A percentile compares a stretch with the other conserved stretches of the same genome.
phyloP scores from a whole-genome alignment of 2,113 vertebrate species.

The Neodon shergylaensis region DNA sequence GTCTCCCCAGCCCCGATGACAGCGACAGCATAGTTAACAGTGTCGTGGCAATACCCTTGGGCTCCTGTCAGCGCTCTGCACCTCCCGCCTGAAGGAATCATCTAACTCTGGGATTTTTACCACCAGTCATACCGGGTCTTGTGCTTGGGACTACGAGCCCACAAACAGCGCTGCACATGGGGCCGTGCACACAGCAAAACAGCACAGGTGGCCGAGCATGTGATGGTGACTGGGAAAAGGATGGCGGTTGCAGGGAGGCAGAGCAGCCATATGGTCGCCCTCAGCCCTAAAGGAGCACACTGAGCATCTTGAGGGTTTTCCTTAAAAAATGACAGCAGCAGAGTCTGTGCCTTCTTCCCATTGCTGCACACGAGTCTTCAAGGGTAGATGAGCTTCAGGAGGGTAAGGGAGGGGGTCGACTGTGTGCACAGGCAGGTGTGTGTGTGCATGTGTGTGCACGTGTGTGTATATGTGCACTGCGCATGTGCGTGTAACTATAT shows the following conservation, averaged over 20 bases:
- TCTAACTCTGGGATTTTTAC: accelerated
- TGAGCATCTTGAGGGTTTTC: accelerated
- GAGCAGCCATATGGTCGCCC: accelerated
- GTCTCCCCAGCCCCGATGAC: background rate
- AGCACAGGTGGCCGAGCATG: accelerated
- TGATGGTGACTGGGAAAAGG: accelerated
- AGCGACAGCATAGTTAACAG: accelerated
- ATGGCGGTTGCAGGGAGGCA: accelerated
- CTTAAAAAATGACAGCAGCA: accelerated
- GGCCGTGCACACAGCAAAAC: too few relatives aligned
- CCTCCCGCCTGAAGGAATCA: too few relatives aligned
- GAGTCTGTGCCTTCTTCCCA: accelerated
- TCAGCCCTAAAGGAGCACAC: accelerated
- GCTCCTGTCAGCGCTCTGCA: accelerated
- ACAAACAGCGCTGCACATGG: accelerated
- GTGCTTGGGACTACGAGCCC: accelerated
- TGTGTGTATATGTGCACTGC: too few relatives aligned
- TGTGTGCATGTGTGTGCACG: too few relatives aligned
- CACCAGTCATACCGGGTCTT: accelerated
- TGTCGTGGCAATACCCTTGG: accelerated
- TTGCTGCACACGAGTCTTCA: background rate
- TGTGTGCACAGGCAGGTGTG: too few relatives aligned
- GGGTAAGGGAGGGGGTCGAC: background rate
- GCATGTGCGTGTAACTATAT: background rate
- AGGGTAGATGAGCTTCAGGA: background rate